Percentiles rank a stretch among this genome's conserved stretches.
These are phyloP conservation scores for Ophioninae sp. DNA, from an alignment of 2,888 invertebrate species.

Conservation along the genomic window DNA sequence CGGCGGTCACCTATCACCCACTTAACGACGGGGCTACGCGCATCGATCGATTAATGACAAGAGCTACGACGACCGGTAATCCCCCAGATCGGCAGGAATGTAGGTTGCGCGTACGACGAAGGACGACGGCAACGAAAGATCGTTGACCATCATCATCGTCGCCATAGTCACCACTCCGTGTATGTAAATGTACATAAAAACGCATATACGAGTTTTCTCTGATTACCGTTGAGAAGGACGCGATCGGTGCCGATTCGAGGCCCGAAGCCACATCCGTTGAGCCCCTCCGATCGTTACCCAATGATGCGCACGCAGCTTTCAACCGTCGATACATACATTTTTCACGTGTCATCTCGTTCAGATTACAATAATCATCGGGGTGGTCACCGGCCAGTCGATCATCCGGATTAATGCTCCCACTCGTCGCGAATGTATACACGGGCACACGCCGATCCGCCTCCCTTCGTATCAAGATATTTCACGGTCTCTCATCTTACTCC, in stretches of 20 bases:
- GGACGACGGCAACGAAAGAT: conserved; percentile 63
- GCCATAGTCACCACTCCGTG: conserved; percentile 9
- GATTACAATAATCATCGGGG: conserved; percentile 61
- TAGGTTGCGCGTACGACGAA: conserved; percentile 63
- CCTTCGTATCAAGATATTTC: conserved; percentile 49
- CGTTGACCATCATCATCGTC: conserved; percentile 48
- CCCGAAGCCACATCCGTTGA: neutral
- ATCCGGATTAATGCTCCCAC: conserved; percentile 57
- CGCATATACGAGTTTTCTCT: neutral
- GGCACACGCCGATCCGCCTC: conserved; percentile 39
- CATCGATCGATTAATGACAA: conserved; percentile 57
- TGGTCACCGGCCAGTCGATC: conserved; percentile 58
- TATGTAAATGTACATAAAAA: conserved; percentile 3
- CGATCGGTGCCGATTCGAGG: neutral
- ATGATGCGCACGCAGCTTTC: neutral
- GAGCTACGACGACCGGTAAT: conserved; percentile 42
- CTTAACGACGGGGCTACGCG: conserved; percentile 9
- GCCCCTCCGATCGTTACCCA: conserved; percentile 4
- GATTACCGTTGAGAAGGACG: conserved; percentile 4
- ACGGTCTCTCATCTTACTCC: conserved; percentile 10
- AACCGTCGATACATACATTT: conserved; percentile 50
- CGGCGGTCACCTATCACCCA: conserved; percentile 27
- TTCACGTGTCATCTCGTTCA: conserved; percentile 61
- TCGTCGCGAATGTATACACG: conserved; percentile 33
- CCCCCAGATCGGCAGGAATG: conserved; percentile 55